Percentiles rank a stretch among this genome's conserved stretches.
Evolutionary conservation across 2,797 vertebrate species (phyloP).

Genomic region (Pitangus sulphuratus): DNA sequence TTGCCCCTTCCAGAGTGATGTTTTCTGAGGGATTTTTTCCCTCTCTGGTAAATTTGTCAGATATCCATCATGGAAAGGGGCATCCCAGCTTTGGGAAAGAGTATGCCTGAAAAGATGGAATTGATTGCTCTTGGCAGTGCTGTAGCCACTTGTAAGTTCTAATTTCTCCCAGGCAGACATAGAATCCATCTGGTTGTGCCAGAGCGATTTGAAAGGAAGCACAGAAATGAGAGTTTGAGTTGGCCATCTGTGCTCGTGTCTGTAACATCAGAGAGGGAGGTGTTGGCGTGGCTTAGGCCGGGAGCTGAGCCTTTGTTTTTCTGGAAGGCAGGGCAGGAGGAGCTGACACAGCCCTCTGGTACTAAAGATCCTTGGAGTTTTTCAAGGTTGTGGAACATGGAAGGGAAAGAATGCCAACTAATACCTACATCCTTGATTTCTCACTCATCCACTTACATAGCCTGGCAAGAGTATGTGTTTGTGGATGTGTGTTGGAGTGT

Average conservation of each 20-base stretch:
- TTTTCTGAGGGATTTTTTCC: neutral
- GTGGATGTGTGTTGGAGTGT: rapidly evolving
- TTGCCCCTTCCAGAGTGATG: neutral
- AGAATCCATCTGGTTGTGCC: conserved; percentile 21
- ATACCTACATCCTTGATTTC: neutral
- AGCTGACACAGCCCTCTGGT: neutral
- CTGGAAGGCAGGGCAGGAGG: neutral
- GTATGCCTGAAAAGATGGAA: neutral
- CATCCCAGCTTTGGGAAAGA: neutral
- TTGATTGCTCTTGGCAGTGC: conserved; percentile 29
- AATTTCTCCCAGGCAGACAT: conserved; percentile 27
- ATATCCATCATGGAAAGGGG: neutral
- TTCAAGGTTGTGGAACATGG: neutral
- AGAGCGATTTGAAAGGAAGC: conserved; percentile 41
- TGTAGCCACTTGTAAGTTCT: neutral
- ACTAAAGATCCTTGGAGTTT: neutral
- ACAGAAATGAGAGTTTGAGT: neutral
- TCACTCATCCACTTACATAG: neutral
- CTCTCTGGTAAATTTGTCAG: neutral
- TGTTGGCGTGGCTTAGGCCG: neutral
- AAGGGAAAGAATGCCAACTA: neutral
- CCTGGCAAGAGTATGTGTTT: neutral
- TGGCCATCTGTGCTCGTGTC: conserved; percentile 37
- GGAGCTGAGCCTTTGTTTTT: neutral
- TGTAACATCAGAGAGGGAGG: neutral